Evolutionary conservation across 2,888 invertebrate genomes (phyloP), one percentile per base, ranked within the genome.

Genomic region (Allophyes oxyacanthae): DNA sequence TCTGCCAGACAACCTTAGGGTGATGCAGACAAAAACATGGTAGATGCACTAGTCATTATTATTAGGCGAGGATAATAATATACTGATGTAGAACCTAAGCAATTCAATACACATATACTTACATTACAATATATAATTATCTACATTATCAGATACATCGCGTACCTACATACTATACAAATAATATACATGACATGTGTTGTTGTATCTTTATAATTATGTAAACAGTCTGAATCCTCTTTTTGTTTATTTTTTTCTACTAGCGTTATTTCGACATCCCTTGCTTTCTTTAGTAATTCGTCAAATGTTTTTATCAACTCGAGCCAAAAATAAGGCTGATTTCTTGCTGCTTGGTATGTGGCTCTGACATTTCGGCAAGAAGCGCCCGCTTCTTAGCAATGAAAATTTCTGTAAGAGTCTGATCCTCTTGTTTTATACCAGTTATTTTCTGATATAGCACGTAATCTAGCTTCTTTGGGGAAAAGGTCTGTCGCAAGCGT

Each of bases 341-440:
- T 6, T 62, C 34, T 37, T 62, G 62, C 9, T 30, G 30, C 1
- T 40, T 43, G 0, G 51, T 51, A 6, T 50, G 46, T 33, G 44
- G 38, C 8, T 43, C 37, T 0, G 54, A 41, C 14, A 60, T 15
- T 26, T 55, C 44, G 3, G 60, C 30, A 26, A 55, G 43, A 11
- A 38, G 20, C n/a, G 38, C 38, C 38, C 38, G 38, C n/a, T 38
- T 38, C 25, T 11, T 33, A 1, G 55, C 58, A 7, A 71, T 41
- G 26, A 64, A 67, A 0, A 25, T 10, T 26, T 70, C 60, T 2
- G 66, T 70, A 6, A 42, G 20, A 10, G 41, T 45, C 10, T 43
- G 38, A 6, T 9, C 5, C 0, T 52, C 55, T 14, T 64, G 66
- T 1, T 46, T 56, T 10, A n/a, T 11, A 40, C 40, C 9, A n/a